phyloP scores from a whole-genome alignment of 1,140 invertebrate genomes.

The Drosophila mojavensis region DNA sequence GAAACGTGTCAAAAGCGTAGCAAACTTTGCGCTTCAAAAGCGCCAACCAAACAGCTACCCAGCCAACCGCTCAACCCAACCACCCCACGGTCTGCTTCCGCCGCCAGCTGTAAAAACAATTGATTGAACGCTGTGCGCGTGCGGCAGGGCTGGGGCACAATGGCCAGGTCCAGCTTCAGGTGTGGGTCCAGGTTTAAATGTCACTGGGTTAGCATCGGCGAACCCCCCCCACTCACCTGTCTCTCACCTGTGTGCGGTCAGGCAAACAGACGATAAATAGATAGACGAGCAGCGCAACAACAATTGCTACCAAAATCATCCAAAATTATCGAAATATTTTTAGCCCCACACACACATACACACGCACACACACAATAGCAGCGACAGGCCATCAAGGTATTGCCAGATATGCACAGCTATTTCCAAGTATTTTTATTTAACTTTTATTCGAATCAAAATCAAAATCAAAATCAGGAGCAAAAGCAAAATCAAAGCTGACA shows the following conservation, averaged over 20 bases:
- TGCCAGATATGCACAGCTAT: not conserved
- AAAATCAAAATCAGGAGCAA: conserved; percentile 24
- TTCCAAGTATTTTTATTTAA: conserved; percentile 16
- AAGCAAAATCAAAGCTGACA: conserved; percentile 31
- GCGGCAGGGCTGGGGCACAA: not conserved
- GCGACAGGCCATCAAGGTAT: not conserved
- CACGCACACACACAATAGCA: not conserved
- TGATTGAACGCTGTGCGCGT: conserved; percentile 61
- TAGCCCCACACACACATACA: not conserved
- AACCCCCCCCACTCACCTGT: not conserved
- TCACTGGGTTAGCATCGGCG: conserved; percentile 12
- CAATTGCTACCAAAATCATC: conserved; percentile 31
- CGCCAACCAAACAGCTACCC: conserved; percentile 10
- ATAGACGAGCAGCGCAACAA: conserved; percentile 9
- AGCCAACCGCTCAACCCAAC: too few species aligned
- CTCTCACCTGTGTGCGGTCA: conserved; percentile 34
- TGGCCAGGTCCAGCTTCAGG: too few species aligned
- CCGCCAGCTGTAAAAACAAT: conserved; percentile 32
- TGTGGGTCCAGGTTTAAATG: not conserved
- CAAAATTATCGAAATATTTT: conserved; percentile 41
- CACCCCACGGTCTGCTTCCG: not conserved
- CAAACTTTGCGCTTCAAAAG: conserved; percentile 62
- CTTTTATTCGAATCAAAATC: conserved; percentile 31
- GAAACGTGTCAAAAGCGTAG: conserved; percentile 82
- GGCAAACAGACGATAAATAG: conserved; percentile 52